Conservation (phyloP, 2,113 vertebrate genomes). For the Mobula birostris region DNA sequence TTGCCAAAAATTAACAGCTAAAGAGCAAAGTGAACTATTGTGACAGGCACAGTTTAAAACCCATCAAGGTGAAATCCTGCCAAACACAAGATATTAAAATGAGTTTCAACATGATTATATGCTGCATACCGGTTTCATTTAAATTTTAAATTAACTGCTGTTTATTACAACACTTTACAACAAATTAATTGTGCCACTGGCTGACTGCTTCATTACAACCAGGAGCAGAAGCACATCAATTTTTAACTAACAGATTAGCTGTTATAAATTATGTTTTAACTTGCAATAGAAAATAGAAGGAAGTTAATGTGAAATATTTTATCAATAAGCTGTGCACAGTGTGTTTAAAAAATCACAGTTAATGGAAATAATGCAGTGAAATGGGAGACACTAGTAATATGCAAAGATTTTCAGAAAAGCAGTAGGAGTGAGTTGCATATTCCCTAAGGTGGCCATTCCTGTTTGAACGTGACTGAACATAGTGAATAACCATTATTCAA, state of each 20-base stretch:
- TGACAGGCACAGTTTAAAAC: constrained; percentile 15
- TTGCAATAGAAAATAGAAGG: background rate
- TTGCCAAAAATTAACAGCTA: background rate
- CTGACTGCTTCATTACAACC: background rate
- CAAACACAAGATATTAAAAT: background rate
- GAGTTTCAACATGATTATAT: constrained; percentile 24
- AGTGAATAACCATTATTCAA: too few species aligned
- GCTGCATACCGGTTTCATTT: constrained; percentile 7
- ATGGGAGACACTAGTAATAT: background rate
- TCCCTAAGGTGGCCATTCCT: background rate
- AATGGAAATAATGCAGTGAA: background rate
- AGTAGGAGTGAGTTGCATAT: background rate
- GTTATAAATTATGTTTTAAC: background rate
- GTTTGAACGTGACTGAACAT: background rate
- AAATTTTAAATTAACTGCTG: constrained; percentile 35
- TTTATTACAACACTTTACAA: constrained; percentile 28
- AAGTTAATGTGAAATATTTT: background rate
- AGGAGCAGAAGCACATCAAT: constrained; percentile 1
- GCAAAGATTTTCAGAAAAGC: background rate
- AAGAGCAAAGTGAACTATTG: background rate
- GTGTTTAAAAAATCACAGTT: background rate
- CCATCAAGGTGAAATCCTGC: constrained; percentile 3
- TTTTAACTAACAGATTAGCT: background rate
- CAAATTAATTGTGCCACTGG: background rate
- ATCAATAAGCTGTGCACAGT: background rate